phyloP scores from a whole-genome alignment of 2,797 vertebrate genomes.

The Sternotherus odoratus region DNA sequence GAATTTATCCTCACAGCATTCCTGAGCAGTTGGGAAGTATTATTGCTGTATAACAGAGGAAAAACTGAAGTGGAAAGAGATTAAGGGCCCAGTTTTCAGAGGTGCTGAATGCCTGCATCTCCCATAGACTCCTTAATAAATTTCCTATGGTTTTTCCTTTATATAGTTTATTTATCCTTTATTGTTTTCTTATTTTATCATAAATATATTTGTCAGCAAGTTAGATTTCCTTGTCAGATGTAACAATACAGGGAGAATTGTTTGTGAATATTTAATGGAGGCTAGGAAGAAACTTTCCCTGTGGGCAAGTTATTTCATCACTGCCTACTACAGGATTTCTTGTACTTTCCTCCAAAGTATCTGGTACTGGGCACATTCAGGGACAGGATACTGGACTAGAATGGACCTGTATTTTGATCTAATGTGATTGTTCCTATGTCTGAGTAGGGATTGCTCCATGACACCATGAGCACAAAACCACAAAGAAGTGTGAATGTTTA shows the following conservation, averaged over 20 bases:
- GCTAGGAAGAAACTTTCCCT: background rate
- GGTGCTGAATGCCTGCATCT: background rate
- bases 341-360: background rate
- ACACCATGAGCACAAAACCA: background rate
- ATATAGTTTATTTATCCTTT: background rate
- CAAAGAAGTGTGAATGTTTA: background rate
- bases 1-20: background rate
- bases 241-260: background rate
- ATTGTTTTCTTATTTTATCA: background rate
- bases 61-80: background rate
- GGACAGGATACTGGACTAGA: background rate
- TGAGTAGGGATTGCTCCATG: background rate
- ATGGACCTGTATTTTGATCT: background rate
- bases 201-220: background rate
- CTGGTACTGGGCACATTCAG: background rate
- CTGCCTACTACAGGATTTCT: background rate
- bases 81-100: background rate
- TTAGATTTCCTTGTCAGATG: background rate
- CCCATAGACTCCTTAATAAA: background rate
- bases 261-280: accelerated
- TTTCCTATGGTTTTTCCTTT: background rate
- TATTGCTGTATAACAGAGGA: conserved; percentile 1
- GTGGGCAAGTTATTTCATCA: background rate
- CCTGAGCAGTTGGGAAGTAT: background rate
- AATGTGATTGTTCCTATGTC: background rate